Conservation (phyloP, 2,888 invertebrate genomes). For the Drosophila longiperda region DNA sequence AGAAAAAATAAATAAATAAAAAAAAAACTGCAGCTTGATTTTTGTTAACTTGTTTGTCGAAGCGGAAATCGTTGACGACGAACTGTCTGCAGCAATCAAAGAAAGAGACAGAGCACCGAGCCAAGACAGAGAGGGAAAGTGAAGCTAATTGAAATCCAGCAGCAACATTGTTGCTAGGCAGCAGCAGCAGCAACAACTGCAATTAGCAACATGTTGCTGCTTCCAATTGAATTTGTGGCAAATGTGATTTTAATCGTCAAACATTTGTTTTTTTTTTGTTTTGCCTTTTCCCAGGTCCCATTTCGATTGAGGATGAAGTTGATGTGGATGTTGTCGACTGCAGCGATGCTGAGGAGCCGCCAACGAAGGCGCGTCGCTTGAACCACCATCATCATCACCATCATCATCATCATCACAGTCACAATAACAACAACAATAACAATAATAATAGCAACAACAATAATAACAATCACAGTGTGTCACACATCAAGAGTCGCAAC, state of each 20-base stretch:
- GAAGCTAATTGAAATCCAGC: slow-evolving; percentile 19
- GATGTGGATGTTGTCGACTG: slow-evolving; percentile 90
- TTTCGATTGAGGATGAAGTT: slow-evolving; percentile 87
- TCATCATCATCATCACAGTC: slow-evolving; percentile 32
- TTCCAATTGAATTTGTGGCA: slow-evolving; percentile 34
- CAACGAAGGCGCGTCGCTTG: slow-evolving; percentile 81
- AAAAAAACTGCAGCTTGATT: slow-evolving; percentile 25
- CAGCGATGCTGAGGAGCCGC: slow-evolving; percentile 87
- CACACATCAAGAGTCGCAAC: slow-evolving; percentile 58
- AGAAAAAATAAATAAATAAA: slow-evolving; percentile 1
- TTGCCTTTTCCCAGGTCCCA: slow-evolving; percentile 82
- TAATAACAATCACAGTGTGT: slow-evolving; percentile 54
- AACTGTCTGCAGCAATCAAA: slow-evolving; percentile 53
- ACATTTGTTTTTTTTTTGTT: slow-evolving; percentile 1
- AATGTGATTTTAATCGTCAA: slow-evolving; percentile 42
- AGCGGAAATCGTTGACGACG: slow-evolving; percentile 68
- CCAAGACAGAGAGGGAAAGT: background rate
- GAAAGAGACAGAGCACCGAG: no score
- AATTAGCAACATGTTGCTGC: slow-evolving; percentile 47
- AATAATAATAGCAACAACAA: slow-evolving; percentile 39
- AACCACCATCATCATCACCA: slow-evolving; percentile 61
- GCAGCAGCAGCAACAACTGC: background rate
- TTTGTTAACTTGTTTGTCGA: slow-evolving; percentile 52
- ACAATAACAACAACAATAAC: slow-evolving; percentile 50
- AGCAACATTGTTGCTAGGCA: slow-evolving; percentile 24